A percentile compares a stretch with the other conserved stretches of the same genome.
Evolutionary conservation across 2,888 invertebrate genomes (phyloP).

Genomic region (Drosophila austrosaltans): DNA sequence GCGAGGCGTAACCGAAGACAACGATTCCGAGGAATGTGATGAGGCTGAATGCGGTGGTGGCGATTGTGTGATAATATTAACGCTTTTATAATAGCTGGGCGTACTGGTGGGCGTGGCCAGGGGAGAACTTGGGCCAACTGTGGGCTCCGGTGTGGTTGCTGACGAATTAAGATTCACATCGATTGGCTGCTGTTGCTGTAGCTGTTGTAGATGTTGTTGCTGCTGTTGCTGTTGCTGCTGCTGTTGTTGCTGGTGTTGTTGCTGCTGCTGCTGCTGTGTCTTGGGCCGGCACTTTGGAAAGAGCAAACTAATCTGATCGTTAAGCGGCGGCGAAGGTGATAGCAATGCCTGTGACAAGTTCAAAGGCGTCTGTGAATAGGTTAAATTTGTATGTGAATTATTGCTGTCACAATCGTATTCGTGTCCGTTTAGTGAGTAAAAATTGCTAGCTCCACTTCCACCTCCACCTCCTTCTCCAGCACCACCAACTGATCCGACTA

Average conservation of each 20-base stretch:
- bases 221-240: conserved; percentile 43
- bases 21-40: conserved; percentile 82
- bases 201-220: conserved; percentile 37
- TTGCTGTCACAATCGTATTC: conserved; percentile 58
- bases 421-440: conserved; percentile 53
- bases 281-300: conserved; percentile 94
- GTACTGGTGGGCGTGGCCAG: conserved; percentile 45
- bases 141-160: conserved; percentile 44
- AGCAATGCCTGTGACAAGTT: conserved; percentile 79
- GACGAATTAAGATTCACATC: conserved; percentile 54
- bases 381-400: conserved; percentile 37
- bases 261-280: conserved; percentile 69
- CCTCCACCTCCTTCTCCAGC: conserved; percentile 54
- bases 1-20: conserved; percentile 82
- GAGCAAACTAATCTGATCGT: conserved; percentile 91
- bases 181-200: conserved; percentile 42
- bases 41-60: conserved; percentile 82
- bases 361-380: conserved; percentile 34
- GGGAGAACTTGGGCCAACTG: conserved; percentile 86
- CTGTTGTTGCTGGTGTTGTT: conserved; percentile 38
- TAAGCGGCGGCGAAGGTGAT: conserved; percentile 85
- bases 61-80: conserved; percentile 80
- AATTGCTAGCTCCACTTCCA: conserved; percentile 37
- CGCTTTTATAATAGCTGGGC: conserved; percentile 74
- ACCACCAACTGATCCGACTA: conserved; percentile 11